Base-by-base conservation (phyloP, 2,113 vertebrate species). In the Rhinolophus sinicus region DNA sequence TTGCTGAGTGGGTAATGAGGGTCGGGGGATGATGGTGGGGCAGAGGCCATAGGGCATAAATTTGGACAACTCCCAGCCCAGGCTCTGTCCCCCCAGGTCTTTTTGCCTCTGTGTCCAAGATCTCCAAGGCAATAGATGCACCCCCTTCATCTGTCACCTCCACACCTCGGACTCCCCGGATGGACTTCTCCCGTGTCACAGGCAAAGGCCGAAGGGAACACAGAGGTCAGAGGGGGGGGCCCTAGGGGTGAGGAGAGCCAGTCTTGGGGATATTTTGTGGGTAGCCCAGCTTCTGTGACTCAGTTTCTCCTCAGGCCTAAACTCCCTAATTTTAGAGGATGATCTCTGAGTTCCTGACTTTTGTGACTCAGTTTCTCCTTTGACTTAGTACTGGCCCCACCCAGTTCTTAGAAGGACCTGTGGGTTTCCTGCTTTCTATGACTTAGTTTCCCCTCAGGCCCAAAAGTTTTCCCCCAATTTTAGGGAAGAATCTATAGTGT, bases 61-160 rank as follows among this genome's bases (percentile, higher is more conserved):
- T 44, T 8, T 75, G 82, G 40, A 82, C 26, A 22, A 8, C 15
- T 72, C 56, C 54, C 33, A 95, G 58, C 93, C 21, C 38, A 82
- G 14, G 12, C 78, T 90, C n/a, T 95, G n/a, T 65, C 22, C 90
- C 92, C 5, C 60, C 97, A 99, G 99, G 99, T 72, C 98, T 99
- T 56, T 99, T 99, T 80, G 99, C 99, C 19, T 99, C 99, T 0
- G 99, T 99, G 91, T 99, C 99, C 62, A 99, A 99, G 98, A 99
- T 99, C 88, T 98, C 98, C 97, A 99, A 99, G 96, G 98, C 95
- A 1, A 96, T 98, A 44, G 99, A 99, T 0, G 99, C 98, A 93
- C 98, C 98, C 0, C 98, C 99, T 1, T 99, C 99, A 0, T 99
- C 99, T 0, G 99, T 99, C 67, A 99, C 99, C 50, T 99, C 99